Conservation (phyloP, 2,797 vertebrate species). For the Odontamblyopus lacepedii region DNA sequence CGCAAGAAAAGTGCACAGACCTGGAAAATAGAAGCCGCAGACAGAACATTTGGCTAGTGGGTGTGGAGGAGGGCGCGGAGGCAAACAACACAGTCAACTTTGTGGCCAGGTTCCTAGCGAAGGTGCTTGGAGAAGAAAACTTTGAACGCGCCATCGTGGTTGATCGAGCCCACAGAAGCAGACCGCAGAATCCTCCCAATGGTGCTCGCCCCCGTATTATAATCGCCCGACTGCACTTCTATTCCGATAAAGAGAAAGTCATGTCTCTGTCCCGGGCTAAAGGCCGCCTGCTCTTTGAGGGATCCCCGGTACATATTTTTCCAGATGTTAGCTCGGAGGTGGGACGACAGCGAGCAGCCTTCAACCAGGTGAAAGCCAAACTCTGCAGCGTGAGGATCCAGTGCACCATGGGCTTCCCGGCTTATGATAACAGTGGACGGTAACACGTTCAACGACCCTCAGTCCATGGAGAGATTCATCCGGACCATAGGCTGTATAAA, state of each 20-base stretch:
- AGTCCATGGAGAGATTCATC: not conserved
- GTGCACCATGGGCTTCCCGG: not conserved
- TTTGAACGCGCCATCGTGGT: not conserved
- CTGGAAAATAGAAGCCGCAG: not conserved
- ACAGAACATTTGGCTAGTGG: not conserved
- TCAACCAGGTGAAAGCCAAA: not conserved
- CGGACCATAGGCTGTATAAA: not conserved
- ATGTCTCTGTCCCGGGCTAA: not conserved
- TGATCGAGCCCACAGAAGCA: not conserved
- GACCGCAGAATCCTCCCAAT: accelerated
- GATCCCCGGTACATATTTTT: not conserved
- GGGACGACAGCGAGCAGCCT: not conserved
- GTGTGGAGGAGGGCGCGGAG: not conserved
- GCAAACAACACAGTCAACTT: not conserved
- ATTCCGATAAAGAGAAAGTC: not conserved
- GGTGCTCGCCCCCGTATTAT: not conserved
- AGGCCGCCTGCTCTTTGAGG: not conserved
- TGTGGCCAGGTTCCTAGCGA: not conserved
- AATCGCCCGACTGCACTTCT: not conserved
- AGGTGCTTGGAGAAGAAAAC: not conserved
- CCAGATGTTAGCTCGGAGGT: not conserved
- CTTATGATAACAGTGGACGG: not conserved
- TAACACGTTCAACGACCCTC: not conserved
- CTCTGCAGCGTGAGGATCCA: not conserved
- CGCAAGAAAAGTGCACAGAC: not conserved